These are phyloP conservation scores for Burhinus bistriatus DNA, from an alignment of 2,113 vertebrate species.

Conservation along the genomic window DNA sequence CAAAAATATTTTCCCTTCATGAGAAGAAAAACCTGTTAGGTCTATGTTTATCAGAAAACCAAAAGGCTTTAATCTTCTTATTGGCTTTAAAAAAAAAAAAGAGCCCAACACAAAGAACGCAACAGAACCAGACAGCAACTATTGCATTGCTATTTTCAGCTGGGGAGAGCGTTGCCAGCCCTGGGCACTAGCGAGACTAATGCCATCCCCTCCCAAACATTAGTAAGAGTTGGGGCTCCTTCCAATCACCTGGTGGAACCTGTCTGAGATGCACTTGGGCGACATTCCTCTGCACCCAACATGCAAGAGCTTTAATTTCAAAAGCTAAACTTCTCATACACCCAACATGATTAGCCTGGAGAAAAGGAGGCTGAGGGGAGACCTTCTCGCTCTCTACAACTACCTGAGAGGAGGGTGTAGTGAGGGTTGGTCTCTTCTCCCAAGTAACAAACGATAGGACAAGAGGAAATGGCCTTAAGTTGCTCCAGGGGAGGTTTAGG, in stretches of 20 bases:
- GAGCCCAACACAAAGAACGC: not conserved
- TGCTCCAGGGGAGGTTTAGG: not conserved
- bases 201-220: not conserved
- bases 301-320: not conserved
- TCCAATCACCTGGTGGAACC: not conserved
- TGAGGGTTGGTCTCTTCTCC: not conserved
- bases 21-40: not conserved
- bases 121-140: not conserved
- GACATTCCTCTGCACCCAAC: not conserved
- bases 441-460: not conserved
- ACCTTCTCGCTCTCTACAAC: not conserved
- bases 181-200: not conserved
- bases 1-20: not conserved
- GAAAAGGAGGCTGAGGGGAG: not conserved
- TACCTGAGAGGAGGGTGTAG: not conserved
- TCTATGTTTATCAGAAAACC: not conserved
- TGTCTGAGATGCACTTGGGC: not conserved
- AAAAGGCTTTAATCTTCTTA: not conserved
- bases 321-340: not conserved
- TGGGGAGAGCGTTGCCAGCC: not conserved
- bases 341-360: not conserved
- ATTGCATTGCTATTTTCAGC: not conserved
- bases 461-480: not conserved
- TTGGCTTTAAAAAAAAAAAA: not conserved
- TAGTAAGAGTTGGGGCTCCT: not conserved